Evolutionary conservation across 2,113 vertebrate genomes (phyloP).

Genomic region (Pseudopodoces humilis): DNA sequence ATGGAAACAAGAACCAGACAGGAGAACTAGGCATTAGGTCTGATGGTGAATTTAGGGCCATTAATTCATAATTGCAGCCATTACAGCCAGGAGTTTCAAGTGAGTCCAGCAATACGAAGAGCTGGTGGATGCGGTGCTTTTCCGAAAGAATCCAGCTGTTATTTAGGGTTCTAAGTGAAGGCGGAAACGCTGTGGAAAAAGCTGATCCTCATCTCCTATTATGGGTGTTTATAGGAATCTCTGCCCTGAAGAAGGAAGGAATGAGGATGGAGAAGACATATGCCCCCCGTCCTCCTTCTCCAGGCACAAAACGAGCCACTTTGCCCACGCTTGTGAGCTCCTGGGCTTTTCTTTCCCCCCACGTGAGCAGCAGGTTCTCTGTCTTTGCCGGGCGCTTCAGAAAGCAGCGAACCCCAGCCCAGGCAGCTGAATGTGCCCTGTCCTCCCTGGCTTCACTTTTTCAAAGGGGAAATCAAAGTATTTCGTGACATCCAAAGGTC

Average conservation of each 20-base stretch:
- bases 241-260: not conserved
- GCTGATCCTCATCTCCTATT: not conserved
- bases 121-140: not conserved
- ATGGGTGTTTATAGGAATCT: not conserved
- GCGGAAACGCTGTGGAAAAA: not conserved
- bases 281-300: not conserved
- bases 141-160: not conserved
- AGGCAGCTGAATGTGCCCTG: rapidly evolving
- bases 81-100: slow-evolving; percentile 35
- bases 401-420: not conserved
- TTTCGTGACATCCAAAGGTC: not conserved
- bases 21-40: slow-evolving; percentile 39
- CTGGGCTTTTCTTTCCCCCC: not conserved
- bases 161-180: not conserved
- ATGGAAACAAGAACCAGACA: slow-evolving; percentile 39
- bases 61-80: slow-evolving; percentile 56
- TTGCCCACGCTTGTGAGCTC: not conserved
- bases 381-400: not conserved
- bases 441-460: not conserved
- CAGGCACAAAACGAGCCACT: not conserved
- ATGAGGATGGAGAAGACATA: rapidly evolving
- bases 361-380: not conserved
- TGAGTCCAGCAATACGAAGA: not conserved
- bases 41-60: slow-evolving; percentile 43
- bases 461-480: not conserved